phyloP scores from a whole-genome alignment of 2,888 invertebrate species.

The Anticlea derivata region DNA sequence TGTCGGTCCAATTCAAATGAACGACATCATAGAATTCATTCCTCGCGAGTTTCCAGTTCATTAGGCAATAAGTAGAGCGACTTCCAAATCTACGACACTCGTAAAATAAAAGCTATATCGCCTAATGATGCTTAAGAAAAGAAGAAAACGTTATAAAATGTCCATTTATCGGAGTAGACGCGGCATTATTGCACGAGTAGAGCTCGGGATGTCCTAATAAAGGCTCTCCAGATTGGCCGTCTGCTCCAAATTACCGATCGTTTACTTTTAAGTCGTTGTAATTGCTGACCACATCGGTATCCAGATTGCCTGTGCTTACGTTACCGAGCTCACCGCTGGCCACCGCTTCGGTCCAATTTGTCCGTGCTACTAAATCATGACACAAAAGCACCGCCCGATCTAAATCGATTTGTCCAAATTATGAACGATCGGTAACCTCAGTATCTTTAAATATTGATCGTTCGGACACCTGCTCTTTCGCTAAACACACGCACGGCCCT shows the following conservation, averaged over 20 bases:
- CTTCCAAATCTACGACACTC: constrained; percentile 23
- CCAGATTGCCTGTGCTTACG: constrained; percentile 57
- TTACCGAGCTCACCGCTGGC: constrained; percentile 15
- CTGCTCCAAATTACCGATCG: constrained; percentile 69
- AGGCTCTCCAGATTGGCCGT: constrained; percentile 54
- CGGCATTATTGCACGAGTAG: constrained; percentile 31
- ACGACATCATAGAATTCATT: constrained; percentile 12
- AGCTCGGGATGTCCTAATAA: constrained; percentile 49
- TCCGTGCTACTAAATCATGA: constrained; percentile 78
- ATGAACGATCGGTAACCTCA: constrained; percentile 51
- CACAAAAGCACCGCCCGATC: constrained; percentile 78
- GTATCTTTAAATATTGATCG: constrained; percentile 66
- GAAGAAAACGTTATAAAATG: constrained; percentile 28
- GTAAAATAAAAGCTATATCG: constrained; percentile 20
- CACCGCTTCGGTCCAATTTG: constrained; percentile 69
- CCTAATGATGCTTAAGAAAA: constrained; percentile 22
- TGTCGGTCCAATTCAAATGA: constrained; percentile 5
- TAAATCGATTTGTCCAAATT: constrained; percentile 82
- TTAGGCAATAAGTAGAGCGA: constrained; percentile 23
- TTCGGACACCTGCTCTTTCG: constrained; percentile 54
- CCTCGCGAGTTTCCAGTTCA: constrained; percentile 16
- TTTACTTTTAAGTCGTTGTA: constrained; percentile 75
- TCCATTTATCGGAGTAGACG: constrained; percentile 24
- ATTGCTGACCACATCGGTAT: constrained; percentile 69
- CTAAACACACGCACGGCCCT: constrained; percentile 32